Base-by-base conservation (phyloP, 2,888 invertebrate genomes). In the Protonemura montana region DNA sequence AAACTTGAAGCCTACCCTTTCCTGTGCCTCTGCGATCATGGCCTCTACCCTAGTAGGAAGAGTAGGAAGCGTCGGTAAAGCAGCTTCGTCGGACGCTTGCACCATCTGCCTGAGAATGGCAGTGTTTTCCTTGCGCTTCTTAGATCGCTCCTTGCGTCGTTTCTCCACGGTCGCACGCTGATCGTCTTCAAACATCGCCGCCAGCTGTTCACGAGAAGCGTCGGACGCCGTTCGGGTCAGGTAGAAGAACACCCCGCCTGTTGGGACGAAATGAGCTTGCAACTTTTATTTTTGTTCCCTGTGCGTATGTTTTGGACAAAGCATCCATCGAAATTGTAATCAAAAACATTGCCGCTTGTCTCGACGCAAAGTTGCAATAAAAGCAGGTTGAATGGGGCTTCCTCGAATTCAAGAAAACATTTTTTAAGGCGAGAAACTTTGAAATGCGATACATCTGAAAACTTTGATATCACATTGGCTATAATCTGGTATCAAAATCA, bases 231-330 rank as follows among this genome's bases (percentile, higher is more conserved):
- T 93, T 90, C 96, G 96, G 28, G 97, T 91, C n/a, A 97, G 92
- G 90, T 95, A 96, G 80, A 98, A 93, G 91, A 95, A 98, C 81
- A 98, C 94, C 28, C 98, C 98, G 16, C 81, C 81, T 81, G 81
- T 30, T 5, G 29, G 30, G 30, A 26, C 26, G 28, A 5, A 16
- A 21, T 3, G 28, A 16, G 6, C 13, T 81, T 26, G 21, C 6
- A 21, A 59, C 59, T 7, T 2, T 35, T 35, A 6, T 35, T 35
- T 10, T 6, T 35, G n/a, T n/a, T n/a, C n/a, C n/a, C n/a, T n/a
- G n/a, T n/a, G n/a, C n/a, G n/a, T n/a, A n/a, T n/a, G n/a, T n/a
- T n/a, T n/a, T n/a, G n/a, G n/a, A n/a, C n/a, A n/a, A n/a, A n/a
- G n/a, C n/a, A n/a, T n/a, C n/a, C n/a, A n/a, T n/a, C n/a, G n/a